phyloP scores from a whole-genome alignment of 2,113 vertebrate species.

The Bagarius yarrelli region DNA sequence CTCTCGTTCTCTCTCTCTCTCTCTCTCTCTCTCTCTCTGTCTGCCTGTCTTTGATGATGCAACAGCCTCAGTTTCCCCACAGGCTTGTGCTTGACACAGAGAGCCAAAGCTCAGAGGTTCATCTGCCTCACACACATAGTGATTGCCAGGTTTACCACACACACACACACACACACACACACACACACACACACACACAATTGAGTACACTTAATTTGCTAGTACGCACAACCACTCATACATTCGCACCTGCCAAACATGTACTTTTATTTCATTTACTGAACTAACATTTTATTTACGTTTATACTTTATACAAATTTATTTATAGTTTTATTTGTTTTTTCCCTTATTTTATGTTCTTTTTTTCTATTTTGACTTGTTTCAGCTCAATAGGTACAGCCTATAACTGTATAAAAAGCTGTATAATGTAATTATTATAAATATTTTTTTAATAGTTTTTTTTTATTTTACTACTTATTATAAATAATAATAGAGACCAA shows the following conservation, averaged over 20 bases:
- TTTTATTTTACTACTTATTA: too few relatives aligned
- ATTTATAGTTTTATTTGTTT: too few relatives aligned
- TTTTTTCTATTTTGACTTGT: too few relatives aligned
- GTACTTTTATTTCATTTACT: too few relatives aligned
- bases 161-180: slow-evolving; percentile 23
- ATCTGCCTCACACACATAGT: slow-evolving; percentile 31
- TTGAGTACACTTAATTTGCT: slow-evolving; percentile 25
- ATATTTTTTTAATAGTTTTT: too few relatives aligned
- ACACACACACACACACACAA: not conserved
- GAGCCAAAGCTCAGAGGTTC: slow-evolving; percentile 48
- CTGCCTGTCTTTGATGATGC: slow-evolving; percentile 27
- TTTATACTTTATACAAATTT: too few relatives aligned
- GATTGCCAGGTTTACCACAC: slow-evolving; percentile 28
- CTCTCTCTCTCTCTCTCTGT: slow-evolving; percentile 11
- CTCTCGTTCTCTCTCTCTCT: slow-evolving; percentile 18
- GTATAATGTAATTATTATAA: too few relatives aligned
- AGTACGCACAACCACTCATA: slow-evolving; percentile 24
- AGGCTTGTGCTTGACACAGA: slow-evolving; percentile 53
- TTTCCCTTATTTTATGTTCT: too few relatives aligned
- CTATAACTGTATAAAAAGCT: too few relatives aligned
- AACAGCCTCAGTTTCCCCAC: slow-evolving; percentile 45
- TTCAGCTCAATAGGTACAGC: too few relatives aligned
- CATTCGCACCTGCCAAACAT: not conserved
- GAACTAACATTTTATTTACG: too few relatives aligned
- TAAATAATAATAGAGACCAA: too few relatives aligned